These are phyloP conservation scores for Terrapene triunguis DNA, from an alignment of 2,113 vertebrate species.

Conservation along the genomic window DNA sequence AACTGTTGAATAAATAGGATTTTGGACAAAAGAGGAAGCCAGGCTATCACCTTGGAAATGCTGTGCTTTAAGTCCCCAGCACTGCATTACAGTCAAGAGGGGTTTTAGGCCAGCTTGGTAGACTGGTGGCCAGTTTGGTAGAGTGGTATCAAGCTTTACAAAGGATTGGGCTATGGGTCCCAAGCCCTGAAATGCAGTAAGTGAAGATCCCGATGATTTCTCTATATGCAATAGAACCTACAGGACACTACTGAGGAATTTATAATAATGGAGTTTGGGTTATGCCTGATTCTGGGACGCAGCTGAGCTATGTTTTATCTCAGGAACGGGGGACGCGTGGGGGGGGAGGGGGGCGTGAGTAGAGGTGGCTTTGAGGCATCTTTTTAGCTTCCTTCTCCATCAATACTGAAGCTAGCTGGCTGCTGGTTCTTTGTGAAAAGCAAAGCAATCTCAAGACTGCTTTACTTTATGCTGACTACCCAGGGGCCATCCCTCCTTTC, in stretches of 20 bases:
- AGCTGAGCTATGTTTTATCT: neutral
- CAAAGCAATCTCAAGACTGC: neutral
- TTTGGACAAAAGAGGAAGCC: neutral
- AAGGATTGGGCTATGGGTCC: neutral
- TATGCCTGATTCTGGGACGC: neutral
- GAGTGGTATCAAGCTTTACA: neutral
- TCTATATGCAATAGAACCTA: neutral
- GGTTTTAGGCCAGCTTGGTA: neutral
- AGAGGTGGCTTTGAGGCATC: neutral
- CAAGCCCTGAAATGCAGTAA: neutral
- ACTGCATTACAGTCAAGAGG: neutral
- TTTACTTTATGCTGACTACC: neutral
- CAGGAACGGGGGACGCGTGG: neutral
- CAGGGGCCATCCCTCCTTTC: neutral
- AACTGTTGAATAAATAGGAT: neutral
- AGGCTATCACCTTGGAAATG: neutral
- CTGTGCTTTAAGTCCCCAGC: neutral
- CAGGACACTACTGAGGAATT: neutral
- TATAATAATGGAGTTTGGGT: neutral
- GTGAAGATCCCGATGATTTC: neutral
- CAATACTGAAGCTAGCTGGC: neutral
- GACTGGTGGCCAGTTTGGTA: neutral
- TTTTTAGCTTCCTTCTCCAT: neutral
- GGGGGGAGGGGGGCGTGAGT: neutral
- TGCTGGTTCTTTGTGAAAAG: neutral